phyloP scores from a whole-genome alignment of 2,888 invertebrate species.

The Acheta domesticus region DNA sequence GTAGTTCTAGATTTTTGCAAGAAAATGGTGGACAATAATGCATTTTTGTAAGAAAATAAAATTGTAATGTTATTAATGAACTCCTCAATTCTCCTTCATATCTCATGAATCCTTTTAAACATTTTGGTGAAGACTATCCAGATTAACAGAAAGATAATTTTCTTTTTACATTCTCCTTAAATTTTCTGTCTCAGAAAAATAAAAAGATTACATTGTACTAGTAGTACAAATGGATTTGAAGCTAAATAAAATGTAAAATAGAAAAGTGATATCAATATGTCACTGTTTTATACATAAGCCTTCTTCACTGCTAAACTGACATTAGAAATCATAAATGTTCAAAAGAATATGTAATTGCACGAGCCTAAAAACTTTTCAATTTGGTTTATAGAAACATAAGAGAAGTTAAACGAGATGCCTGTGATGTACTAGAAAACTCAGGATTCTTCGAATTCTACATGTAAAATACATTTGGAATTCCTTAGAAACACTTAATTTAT shows the following conservation, averaged over 20 bases:
- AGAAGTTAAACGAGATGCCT: too few relatives aligned
- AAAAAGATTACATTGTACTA: neutral
- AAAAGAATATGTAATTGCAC: too few relatives aligned
- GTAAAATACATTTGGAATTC: too few relatives aligned
- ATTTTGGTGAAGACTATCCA: neutral
- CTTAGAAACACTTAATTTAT: too few relatives aligned
- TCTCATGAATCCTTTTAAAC: neutral
- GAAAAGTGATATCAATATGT: too few relatives aligned
- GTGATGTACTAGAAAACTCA: too few relatives aligned
- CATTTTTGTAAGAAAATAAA: conserved; percentile 26
- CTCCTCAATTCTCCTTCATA: neutral
- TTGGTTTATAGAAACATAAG: too few relatives aligned
- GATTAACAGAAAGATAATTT: neutral
- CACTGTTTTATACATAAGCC: too few relatives aligned
- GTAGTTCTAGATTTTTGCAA: conserved; percentile 32
- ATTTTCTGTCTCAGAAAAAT: neutral
- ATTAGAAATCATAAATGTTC: too few relatives aligned
- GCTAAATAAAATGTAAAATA: neutral
- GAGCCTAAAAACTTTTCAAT: too few relatives aligned
- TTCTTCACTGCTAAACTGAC: too few relatives aligned
- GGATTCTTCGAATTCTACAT: too few relatives aligned
- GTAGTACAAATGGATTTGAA: neutral
- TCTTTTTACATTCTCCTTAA: neutral
- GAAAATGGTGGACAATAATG: conserved; percentile 35
- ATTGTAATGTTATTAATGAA: neutral